Evolutionary conservation across 2,113 vertebrate species (phyloP), one percentile per base, ranked within the genome.

Genomic region (Xiphophorus maculatus): DNA sequence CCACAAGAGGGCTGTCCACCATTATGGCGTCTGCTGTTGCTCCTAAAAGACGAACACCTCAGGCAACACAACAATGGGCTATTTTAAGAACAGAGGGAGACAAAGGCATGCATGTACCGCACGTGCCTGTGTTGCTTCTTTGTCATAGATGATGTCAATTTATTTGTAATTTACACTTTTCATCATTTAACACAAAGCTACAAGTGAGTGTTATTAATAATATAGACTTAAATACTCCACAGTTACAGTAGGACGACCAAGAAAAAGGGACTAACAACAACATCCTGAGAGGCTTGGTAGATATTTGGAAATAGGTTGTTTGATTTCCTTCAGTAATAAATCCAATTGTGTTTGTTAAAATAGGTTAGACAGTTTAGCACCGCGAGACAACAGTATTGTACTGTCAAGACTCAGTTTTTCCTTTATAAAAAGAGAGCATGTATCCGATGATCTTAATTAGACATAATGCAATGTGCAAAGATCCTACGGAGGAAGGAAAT

Each of bases 1-100:
- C 89, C 89, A 92, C 88, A 76, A 90, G 90, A 82, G 89, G 90
- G 84, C 90, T 73, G 81, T 80, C 81, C 60, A 63, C 74, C 62
- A 66, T 74, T 80, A 58, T 10, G 4, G 35, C 37, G 40, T 15
- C 14, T 19, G 79, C 77, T 58, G 73, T 51, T 77, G 32, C 66
- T 58, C 44, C 15, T 42, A 29, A 66, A 69, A 35, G 63, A 68
- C 10, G 10, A 11, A 71, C 27, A 14, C 62, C 17, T 80, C n/a
- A 40, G 65, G 71, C 44, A 69, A 81, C 11, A 28, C 13, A 42
- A 40, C 79, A 51, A 13, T 22, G 13, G 62, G 63, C 37, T 29
- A 44, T 71, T 66, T 71, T 48, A 70, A 30, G 37, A 37, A 40
- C 64, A n/a, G 44, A 48, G 42, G 63, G 8, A 69, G 37, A 64